Evolutionary conservation across 2,113 vertebrate species (phyloP).

Genomic region (Pristiophorus japonicus): DNA sequence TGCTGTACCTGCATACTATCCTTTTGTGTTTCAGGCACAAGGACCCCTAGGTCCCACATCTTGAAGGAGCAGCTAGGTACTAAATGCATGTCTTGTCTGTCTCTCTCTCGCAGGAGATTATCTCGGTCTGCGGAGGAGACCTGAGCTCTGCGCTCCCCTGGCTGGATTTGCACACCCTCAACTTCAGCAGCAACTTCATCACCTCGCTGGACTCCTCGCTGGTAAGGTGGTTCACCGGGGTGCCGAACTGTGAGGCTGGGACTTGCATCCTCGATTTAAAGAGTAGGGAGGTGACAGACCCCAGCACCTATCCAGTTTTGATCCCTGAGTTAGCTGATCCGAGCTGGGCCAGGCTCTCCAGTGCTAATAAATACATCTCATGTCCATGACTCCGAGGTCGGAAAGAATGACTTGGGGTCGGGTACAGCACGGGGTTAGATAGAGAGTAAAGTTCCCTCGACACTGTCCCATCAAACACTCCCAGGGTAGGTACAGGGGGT

Average conservation of each 20-base stretch:
- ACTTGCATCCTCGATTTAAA: neutral
- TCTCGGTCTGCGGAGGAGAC: conserved; percentile 87
- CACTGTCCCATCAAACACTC: too few relatives aligned
- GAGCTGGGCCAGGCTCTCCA: neutral
- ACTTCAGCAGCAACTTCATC: conserved; percentile 88
- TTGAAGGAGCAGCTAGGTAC: neutral
- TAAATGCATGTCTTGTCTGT: neutral
- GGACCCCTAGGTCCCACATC: too few relatives aligned
- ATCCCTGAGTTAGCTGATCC: neutral
- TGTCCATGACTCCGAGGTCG: too few relatives aligned
- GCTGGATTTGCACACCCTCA: conserved; percentile 82
- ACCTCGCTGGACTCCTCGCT: conserved; percentile 78
- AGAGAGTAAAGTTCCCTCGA: too few relatives aligned
- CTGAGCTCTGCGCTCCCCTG: conserved; percentile 88
- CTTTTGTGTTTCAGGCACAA: too few relatives aligned
- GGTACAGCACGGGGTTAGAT: too few relatives aligned
- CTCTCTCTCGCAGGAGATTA: conserved; percentile 68
- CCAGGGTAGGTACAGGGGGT: too few relatives aligned
- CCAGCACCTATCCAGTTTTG: neutral
- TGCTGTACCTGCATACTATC: too few relatives aligned
- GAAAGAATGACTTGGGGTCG: too few relatives aligned
- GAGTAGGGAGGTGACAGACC: neutral
- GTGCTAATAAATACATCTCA: neutral
- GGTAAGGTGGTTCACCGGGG: conserved; percentile 59
- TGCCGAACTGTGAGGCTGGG: too few relatives aligned